Evolutionary conservation across 2,888 invertebrate species (phyloP).

Genomic region (Rotaria macrura): DNA sequence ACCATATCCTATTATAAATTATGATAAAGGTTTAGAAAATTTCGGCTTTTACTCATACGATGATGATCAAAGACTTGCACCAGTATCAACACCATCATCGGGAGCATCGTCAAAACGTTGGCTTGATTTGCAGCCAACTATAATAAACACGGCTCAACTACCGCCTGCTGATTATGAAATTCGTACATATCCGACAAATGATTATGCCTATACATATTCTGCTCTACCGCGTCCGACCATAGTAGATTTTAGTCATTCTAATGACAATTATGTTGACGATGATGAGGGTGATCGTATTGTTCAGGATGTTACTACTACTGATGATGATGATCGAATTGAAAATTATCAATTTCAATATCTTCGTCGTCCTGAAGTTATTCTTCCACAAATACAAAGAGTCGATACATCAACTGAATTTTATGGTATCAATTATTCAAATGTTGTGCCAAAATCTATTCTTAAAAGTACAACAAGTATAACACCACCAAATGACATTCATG

Average conservation of each 20-base stretch:
- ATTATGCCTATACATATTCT: background rate
- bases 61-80: background rate
- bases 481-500: background rate
- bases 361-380: background rate
- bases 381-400: background rate
- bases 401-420: background rate
- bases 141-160: background rate
- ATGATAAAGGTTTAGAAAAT: background rate
- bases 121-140: background rate
- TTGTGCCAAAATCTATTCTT: slow-evolving; percentile 4
- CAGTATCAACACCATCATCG: background rate
- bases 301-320: no score
- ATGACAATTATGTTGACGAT: background rate
- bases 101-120: background rate
- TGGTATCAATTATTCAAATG: background rate
- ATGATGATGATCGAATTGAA: background rate
- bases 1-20: background rate
- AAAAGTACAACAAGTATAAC: background rate
- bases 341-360: background rate
- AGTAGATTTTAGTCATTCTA: background rate
- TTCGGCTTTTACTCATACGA: background rate
- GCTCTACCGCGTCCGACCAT: background rate
- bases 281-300: background rate
- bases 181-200: background rate
- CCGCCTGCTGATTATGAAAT: slow-evolving; percentile 9